A percentile compares a stretch with the other conserved stretches of the same genome.
Evolutionary conservation across 2,113 vertebrate genomes (phyloP).

Genomic region (Halcyon senegalensis): DNA sequence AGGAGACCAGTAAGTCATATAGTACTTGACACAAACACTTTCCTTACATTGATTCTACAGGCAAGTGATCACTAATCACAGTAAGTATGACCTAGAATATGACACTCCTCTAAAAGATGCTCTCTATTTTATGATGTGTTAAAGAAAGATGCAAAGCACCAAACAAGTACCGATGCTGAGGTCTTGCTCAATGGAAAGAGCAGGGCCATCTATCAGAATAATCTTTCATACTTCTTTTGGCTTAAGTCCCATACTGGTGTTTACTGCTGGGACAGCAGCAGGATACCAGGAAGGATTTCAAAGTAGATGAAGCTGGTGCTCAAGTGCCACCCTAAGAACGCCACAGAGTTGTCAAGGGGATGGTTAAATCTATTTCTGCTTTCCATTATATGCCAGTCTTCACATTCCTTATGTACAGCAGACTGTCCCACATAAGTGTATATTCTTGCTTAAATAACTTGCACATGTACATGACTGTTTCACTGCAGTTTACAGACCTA

Average conservation of each 20-base stretch:
- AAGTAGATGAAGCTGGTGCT: background rate
- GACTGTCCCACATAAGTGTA: background rate
- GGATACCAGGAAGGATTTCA: background rate
- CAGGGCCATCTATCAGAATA: background rate
- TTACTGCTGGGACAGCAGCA: background rate
- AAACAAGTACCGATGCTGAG: background rate
- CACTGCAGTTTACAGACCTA: background rate
- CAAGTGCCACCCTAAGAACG: background rate
- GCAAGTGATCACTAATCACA: background rate
- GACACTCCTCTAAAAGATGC: background rate
- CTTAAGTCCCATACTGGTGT: background rate
- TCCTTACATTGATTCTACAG: background rate
- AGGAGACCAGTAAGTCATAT: background rate
- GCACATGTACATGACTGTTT: background rate
- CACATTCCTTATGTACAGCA: background rate
- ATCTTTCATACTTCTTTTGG: background rate
- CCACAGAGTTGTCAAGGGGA: background rate
- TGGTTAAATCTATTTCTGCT: background rate
- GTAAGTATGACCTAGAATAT: background rate
- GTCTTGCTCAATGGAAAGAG: rapidly evolving
- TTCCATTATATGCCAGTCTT: background rate
- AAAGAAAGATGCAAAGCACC: background rate
- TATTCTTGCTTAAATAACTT: background rate
- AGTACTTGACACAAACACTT: background rate
- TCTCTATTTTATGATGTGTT: background rate